Evolutionary conservation across 2,113 vertebrate species (phyloP), one percentile per base, ranked within the genome.

Genomic region (Pollachius pollachius): DNA sequence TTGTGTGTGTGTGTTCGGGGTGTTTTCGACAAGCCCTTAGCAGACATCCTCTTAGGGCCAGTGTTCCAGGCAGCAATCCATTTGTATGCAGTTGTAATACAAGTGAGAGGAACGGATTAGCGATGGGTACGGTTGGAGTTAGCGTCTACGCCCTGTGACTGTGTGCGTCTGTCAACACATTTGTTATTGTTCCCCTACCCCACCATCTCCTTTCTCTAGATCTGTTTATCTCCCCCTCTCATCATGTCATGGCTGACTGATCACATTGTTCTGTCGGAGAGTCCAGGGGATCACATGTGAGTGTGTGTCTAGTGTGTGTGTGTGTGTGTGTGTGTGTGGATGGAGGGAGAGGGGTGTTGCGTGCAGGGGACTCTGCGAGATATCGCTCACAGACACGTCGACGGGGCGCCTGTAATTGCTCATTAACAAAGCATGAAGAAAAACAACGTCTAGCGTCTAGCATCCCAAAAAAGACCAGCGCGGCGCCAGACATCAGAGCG

Each of bases 351-450:
- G 18, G 68, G 60, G 19, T 34, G 18, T 67, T 21, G 37, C 54
- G 37, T n/a, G 30, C 15, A 7, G 52, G 52, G 3, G 4, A 52
- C 4, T 19, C 41, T 11, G 67, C 15, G 25, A 5, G 3, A 34
- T 1, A 27, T 66, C 74, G 63, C 76, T 72, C 68, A 1, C 74
- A 74, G 71, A 78, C 80, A 34, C 81, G 60, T 62, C 72, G 0
- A 60, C 3, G 27, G 15, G 1, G 13, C 1, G 6, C 67, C 70
- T 57, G 56, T 69, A 77, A 76, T 69, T 64, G 72, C 75, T 85
- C 59, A 66, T 80, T 85, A 87, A 85, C 80, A 68, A 81, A 67
- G 65, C 7, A 17, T 64, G 71, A 72, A 8, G 75, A 75, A 68
- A 30, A 0, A 30, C 30, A 52, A 67, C 30, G 21, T 21, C 60